These are phyloP conservation scores for Platichthys flesus DNA, from an alignment of 2,113 vertebrate genomes.

Conservation along the genomic window DNA sequence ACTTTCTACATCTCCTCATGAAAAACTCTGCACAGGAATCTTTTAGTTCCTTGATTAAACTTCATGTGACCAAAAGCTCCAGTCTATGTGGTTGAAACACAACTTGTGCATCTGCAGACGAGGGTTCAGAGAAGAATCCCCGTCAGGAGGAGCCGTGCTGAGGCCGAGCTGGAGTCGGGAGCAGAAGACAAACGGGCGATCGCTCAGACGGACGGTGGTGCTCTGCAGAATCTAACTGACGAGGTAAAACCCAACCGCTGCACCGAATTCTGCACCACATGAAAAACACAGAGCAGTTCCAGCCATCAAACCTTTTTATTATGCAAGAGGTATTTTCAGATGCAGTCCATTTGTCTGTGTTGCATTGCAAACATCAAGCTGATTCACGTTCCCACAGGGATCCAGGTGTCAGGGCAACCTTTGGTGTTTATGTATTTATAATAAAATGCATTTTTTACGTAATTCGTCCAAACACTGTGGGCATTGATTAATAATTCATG, in stretches of 20 bases:
- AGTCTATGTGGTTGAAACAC: background rate
- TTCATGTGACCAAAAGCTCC: no score
- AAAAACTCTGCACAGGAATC: no score
- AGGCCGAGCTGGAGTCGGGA: conserved; percentile 30
- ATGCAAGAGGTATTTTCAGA: background rate
- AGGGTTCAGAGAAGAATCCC: conserved; percentile 20
- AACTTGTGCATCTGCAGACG: conserved; percentile 12
- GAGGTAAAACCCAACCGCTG: conserved; percentile 62
- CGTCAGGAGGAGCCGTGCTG: conserved; percentile 27
- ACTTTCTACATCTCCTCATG: no score
- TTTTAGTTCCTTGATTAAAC: no score
- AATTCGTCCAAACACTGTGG: conserved; percentile 15
- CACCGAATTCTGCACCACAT: background rate
- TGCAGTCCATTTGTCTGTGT: background rate
- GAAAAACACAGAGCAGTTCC: no score
- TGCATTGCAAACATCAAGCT: no score
- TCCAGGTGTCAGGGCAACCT: background rate
- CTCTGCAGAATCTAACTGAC: conserved; percentile 66
- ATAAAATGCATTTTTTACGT: conserved; percentile 7
- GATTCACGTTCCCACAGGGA: background rate
- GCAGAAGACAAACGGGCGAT: background rate
- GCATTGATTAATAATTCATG: conserved; percentile 33
- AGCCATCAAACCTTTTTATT: no score
- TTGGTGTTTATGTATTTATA: no score
- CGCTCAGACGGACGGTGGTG: conserved; percentile 41